phyloP scores from a whole-genome alignment of 2,888 invertebrate genomes.

The Folsomia manolachei region DNA sequence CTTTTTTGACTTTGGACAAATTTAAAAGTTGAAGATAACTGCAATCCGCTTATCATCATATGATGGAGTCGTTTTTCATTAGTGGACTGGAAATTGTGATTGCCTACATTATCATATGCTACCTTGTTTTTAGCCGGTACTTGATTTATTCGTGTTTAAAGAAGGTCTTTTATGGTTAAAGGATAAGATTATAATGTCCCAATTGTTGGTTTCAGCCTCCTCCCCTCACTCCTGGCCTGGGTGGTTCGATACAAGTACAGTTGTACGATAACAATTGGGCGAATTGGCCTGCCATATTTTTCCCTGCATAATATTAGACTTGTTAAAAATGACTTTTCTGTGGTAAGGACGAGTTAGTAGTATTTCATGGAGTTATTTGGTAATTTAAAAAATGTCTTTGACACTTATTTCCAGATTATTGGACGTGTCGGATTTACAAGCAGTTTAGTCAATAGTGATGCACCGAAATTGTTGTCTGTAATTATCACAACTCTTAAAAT shows the following conservation, averaged over 20 bases:
- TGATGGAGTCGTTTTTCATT: constrained; percentile 23
- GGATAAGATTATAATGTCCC: too few species aligned
- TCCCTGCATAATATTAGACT: constrained; percentile 76
- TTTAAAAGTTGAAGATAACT: too few species aligned
- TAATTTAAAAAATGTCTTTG: neutral
- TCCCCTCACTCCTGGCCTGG: constrained; percentile 76
- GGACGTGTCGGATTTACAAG: constrained; percentile 80
- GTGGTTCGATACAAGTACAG: constrained; percentile 74
- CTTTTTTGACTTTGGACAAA: too few species aligned
- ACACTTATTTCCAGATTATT: constrained; percentile 71
- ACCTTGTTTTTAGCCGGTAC: constrained; percentile 41
- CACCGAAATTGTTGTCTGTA: constrained; percentile 77
- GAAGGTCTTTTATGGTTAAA: too few species aligned
- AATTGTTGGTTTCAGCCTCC: too few species aligned
- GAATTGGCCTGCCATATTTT: constrained; percentile 76
- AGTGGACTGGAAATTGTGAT: constrained; percentile 32
- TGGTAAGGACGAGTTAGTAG: constrained; percentile 60
- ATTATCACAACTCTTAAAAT: constrained; percentile 77
- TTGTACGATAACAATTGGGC: constrained; percentile 74
- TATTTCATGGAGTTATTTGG: neutral
- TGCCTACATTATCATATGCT: constrained; percentile 26
- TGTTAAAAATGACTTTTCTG: constrained; percentile 72
- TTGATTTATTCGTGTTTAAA: constrained; percentile 3
- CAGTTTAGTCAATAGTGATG: constrained; percentile 83
- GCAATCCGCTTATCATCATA: too few species aligned